Evolutionary conservation across 2,888 invertebrate species (phyloP).

Genomic region (Xylocampa areola): DNA sequence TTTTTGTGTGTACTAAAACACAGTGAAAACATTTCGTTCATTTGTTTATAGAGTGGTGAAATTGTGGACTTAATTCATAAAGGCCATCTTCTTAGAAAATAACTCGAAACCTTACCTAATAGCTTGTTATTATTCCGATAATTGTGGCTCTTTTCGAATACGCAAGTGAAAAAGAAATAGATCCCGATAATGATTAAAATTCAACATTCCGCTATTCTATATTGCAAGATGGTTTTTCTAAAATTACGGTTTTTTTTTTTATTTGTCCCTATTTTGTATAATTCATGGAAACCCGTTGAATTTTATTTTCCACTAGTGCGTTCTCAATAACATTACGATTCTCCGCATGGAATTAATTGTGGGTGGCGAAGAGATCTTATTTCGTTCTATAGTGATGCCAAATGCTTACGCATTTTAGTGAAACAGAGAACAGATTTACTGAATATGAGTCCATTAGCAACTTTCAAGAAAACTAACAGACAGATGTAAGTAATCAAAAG

Average conservation of each 20-base stretch:
- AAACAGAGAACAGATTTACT: constrained; percentile 25
- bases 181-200: no score
- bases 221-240: no score
- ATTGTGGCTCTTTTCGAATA: no score
- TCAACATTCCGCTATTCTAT: no score
- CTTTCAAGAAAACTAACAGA: constrained; percentile 65
- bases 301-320: constrained; percentile 23
- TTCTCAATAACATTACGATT: constrained; percentile 49
- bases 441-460: constrained; percentile 70
- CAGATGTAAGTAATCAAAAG: constrained; percentile 65
- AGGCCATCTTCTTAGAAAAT: no score
- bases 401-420: constrained; percentile 25
- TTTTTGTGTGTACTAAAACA: neutral
- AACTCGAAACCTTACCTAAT: no score
- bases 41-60: neutral
- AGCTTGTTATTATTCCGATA: no score
- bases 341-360: constrained; percentile 7
- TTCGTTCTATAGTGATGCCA: constrained; percentile 41
- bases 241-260: constrained; percentile 4
- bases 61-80: neutral
- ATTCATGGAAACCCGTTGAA: constrained; percentile 26
- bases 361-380: constrained; percentile 14
- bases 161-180: no score
- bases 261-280: constrained; percentile 32
- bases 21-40: neutral